Evolutionary conservation across 2,113 vertebrate species (phyloP), one percentile per base, ranked within the genome.

Genomic region (Ciconia maguari): DNA sequence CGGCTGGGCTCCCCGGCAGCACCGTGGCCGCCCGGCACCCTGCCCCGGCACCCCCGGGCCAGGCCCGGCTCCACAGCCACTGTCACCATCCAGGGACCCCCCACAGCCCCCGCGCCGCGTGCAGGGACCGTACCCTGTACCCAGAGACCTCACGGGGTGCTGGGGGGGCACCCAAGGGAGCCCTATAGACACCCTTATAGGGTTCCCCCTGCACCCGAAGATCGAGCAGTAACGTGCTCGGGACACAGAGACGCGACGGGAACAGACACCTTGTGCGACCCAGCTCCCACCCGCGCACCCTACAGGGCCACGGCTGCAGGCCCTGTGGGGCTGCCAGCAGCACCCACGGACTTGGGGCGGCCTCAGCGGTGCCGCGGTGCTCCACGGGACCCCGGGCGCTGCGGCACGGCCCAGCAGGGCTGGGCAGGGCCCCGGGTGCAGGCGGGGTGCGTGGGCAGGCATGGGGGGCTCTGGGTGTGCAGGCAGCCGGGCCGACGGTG

Each of bases 341-440:
- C 95, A 95, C 96, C 38, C 71, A 3, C 2, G 3, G 55, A 5
- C 54, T 25, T 1, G 3, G 22, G 13, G 8, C 11, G 14, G 64
- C 74, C 36, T n/a, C 13, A 9, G 36, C 21, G 8, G 36, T 5
- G 6, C 29, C 8, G 13, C 2, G 2, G 29, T 6, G 26, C 41
- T 36, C 52, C 22, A 3, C 1, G 2, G 38, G n/a, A 16, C 25
- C 55, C 24, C 26, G 1, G 24, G 25, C 2, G 15, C 49, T 2
- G 64, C 10, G 38, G 7, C 27, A 46, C 1, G 3, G 26, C 58
- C 29, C 6, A 2, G 11, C 22, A 30, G 46, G 3, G 27, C 72
- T n/a, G 74, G 15, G 21, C 66, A 29, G 36, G 13, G n/a, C 3
- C 22, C 49, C 3, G 3, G 51, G 58, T 1, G 6, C 26, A 22